Percentiles rank a stretch among this genome's conserved stretches.
Conservation (phyloP, 1,140 invertebrate genomes). For the Holcopasites calliopsidis region DNA sequence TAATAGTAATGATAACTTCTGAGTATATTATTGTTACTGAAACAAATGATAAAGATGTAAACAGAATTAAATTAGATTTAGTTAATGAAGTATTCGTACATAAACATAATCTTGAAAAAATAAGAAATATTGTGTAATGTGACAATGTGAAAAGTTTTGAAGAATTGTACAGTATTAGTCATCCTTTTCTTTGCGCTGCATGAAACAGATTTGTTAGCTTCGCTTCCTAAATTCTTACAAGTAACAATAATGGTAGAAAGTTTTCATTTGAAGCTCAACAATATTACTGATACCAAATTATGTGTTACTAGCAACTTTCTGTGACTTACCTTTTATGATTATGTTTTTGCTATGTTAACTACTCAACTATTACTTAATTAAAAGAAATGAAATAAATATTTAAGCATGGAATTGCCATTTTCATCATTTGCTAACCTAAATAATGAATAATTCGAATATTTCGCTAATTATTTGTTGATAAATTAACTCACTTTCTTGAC, state of each 20-base stretch:
- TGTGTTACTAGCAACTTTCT: too few relatives aligned
- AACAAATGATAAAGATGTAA: too few relatives aligned
- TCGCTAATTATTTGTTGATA: slow-evolving; percentile 13
- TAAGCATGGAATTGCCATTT: too few relatives aligned
- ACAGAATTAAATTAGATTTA: too few relatives aligned
- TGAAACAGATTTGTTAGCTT: slow-evolving; percentile 19
- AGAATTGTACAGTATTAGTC: not conserved
- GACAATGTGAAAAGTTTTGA: not conserved
- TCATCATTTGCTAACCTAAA: not conserved
- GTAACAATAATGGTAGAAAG: not conserved
- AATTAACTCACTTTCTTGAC: slow-evolving; percentile 89
- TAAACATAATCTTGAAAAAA: too few relatives aligned
- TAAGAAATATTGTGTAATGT: too few relatives aligned
- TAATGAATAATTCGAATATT: not conserved
- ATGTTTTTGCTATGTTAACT: slow-evolving; percentile 25
- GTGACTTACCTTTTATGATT: slow-evolving; percentile 23
- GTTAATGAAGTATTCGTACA: too few relatives aligned
- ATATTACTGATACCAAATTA: not conserved
- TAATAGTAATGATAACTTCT: not conserved
- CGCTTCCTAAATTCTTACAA: not conserved
- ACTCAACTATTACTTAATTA: not conserved
- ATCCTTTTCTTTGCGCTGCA: slow-evolving; percentile 14
- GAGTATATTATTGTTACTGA: too few relatives aligned
- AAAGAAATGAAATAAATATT: too few relatives aligned
- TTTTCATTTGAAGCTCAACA: not conserved